Evolutionary conservation across 1,140 invertebrate genomes (phyloP).

Genomic region (Diprion similis): DNA sequence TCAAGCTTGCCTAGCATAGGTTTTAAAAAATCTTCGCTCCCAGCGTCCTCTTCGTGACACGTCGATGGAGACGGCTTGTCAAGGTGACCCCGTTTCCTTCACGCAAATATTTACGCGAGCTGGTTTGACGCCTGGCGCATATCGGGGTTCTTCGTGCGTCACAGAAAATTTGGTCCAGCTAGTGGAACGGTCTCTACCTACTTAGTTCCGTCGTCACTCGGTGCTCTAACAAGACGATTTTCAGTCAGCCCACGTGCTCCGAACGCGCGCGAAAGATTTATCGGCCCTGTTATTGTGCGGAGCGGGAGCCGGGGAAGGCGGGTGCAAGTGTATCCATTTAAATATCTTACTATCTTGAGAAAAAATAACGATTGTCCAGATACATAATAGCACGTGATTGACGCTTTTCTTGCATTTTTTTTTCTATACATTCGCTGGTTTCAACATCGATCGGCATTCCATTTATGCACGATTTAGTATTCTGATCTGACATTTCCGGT

Average conservation of each 20-base stretch:
- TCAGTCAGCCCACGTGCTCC: not conserved
- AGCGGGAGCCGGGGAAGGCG: not conserved
- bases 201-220: not conserved
- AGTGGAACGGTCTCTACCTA: not conserved
- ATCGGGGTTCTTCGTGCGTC: not conserved
- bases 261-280: not conserved
- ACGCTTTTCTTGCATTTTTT: too few relatives aligned
- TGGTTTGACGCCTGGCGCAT: slow-evolving; percentile 3
- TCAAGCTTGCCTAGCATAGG: too few relatives aligned
- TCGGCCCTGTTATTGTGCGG: not conserved
- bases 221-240: not conserved
- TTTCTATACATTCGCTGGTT: too few relatives aligned
- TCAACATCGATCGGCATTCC: too few relatives aligned
- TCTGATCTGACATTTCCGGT: too few relatives aligned
- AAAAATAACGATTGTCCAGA: too few relatives aligned
- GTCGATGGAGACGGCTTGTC: not conserved
- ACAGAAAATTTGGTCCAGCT: not conserved
- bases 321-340: not conserved
- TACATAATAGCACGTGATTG: too few relatives aligned
- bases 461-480: too few relatives aligned
- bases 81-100: slow-evolving; percentile 2
- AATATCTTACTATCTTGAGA: not conserved
- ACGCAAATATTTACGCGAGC: not conserved
- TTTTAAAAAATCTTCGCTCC: too few relatives aligned
- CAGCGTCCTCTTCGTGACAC: not conserved